Evolutionary conservation across 2,888 invertebrate species (phyloP).

Genomic region (Quadroppia sp.): DNA sequence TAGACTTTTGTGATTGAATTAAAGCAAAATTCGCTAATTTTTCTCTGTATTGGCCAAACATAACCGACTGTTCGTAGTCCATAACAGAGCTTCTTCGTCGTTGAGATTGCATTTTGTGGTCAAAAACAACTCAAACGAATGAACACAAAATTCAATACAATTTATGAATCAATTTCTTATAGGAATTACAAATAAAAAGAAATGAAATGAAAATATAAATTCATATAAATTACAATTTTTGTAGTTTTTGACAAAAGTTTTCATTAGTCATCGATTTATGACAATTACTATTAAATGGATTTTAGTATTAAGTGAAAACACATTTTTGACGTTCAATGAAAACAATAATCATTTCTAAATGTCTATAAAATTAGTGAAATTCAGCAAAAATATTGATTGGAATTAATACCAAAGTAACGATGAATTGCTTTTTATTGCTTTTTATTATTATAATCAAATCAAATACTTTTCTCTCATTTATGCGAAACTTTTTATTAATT

Average conservation of each 20-base stretch:
- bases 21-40: slow-evolving; percentile 90
- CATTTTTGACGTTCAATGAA: slow-evolving; percentile 3
- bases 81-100: slow-evolving; percentile 25
- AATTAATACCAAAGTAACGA: neutral
- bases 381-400: neutral
- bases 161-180: no score
- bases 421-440: neutral
- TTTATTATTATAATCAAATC: neutral
- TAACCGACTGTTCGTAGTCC: slow-evolving; percentile 51
- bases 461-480: neutral
- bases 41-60: slow-evolving; percentile 90
- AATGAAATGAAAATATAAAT: no score
- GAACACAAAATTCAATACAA: no score
- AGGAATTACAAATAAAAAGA: neutral
- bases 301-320: neutral
- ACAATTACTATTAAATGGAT: no score
- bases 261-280: no score
- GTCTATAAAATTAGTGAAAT: slow-evolving; percentile 1
- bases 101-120: neutral
- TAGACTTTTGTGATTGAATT: slow-evolving; percentile 78
- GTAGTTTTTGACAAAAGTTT: no score
- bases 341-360: neutral
- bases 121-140: neutral
- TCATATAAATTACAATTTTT: no score
- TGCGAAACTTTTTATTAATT: neutral